Percentiles rank a stretch among this genome's conserved stretches.
These are phyloP conservation scores for Pipra filicauda DNA, from an alignment of 2,113 vertebrate genomes.

Conservation along the genomic window DNA sequence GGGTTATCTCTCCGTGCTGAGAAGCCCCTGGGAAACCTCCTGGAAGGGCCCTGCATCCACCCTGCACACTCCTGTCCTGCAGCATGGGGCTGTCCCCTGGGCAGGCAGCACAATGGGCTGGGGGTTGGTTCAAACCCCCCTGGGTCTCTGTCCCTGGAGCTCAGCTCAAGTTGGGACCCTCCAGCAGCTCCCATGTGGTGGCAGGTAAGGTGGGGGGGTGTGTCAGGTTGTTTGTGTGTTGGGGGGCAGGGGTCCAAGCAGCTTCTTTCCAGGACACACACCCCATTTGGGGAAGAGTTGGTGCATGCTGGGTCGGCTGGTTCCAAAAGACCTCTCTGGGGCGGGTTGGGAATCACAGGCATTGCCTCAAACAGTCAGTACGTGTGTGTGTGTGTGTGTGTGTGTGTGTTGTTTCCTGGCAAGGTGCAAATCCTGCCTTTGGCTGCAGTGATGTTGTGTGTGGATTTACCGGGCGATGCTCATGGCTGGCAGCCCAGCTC, in stretches of 20 bases:
- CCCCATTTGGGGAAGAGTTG: not conserved
- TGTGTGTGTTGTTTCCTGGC: not conserved
- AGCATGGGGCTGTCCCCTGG: not conserved
- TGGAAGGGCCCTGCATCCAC: not conserved
- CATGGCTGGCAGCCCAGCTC: conserved; percentile 21
- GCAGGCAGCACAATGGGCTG: not conserved
- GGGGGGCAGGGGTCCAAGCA: not conserved
- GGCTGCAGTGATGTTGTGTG: not conserved
- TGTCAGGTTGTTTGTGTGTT: fast-evolving
- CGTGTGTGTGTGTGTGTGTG: not conserved
- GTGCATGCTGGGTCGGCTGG: fast-evolving
- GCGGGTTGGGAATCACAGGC: not conserved
- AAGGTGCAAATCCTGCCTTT: not conserved
- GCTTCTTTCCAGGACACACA: not conserved
- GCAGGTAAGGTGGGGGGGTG: not conserved
- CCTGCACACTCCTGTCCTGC: not conserved
- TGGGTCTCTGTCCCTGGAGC: no score
- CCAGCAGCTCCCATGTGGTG: not conserved
- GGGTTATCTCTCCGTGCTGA: not conserved
- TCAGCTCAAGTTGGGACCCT: not conserved
- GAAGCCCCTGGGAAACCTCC: not conserved
- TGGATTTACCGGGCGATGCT: not conserved
- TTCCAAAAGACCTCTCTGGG: not conserved
- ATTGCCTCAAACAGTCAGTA: fast-evolving
- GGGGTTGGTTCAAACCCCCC: fast-evolving